Evolutionary conservation across 2,888 invertebrate genomes (phyloP).

Genomic region (Spialia ferax): DNA sequence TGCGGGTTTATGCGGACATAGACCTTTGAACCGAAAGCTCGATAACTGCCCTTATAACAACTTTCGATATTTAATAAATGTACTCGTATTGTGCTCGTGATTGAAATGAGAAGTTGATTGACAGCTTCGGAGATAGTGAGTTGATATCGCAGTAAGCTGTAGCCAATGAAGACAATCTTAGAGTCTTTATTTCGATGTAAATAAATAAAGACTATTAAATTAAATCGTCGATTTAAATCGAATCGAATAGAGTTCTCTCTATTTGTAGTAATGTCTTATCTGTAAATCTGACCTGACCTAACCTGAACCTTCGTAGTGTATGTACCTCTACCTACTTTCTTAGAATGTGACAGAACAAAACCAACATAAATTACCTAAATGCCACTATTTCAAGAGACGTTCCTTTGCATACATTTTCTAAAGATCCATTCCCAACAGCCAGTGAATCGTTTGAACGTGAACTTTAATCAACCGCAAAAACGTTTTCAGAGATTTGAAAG

Average conservation of each 20-base stretch:
- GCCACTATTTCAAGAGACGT: not conserved
- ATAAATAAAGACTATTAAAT: too few species aligned
- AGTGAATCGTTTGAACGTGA: not conserved
- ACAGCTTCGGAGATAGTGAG: conserved; percentile 14
- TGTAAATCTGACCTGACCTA: too few species aligned
- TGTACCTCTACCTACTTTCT: too few species aligned
- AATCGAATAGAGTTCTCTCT: too few species aligned
- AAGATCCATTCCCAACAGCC: too few species aligned
- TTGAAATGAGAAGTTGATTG: conserved; percentile 29
- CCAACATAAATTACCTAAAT: too few species aligned
- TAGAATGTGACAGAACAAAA: too few species aligned
- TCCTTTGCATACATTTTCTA: not conserved
- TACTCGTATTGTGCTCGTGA: conserved; percentile 3
- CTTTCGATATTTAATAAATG: conserved; percentile 24
- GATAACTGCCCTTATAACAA: conserved; percentile 31
- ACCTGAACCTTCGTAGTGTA: too few species aligned
- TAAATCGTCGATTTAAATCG: too few species aligned
- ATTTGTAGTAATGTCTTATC: too few species aligned
- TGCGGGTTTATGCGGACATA: conserved; percentile 53
- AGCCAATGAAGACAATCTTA: too few species aligned
- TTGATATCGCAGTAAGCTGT: not conserved
- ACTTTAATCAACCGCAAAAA: not conserved
- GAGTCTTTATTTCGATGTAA: too few species aligned
- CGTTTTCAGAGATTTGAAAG: not conserved
- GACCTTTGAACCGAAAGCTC: conserved; percentile 53